A percentile compares a stretch with the other conserved stretches of the same genome.
phyloP scores from a whole-genome alignment of 2,113 vertebrate species.

The Triplophysa siluroides region DNA sequence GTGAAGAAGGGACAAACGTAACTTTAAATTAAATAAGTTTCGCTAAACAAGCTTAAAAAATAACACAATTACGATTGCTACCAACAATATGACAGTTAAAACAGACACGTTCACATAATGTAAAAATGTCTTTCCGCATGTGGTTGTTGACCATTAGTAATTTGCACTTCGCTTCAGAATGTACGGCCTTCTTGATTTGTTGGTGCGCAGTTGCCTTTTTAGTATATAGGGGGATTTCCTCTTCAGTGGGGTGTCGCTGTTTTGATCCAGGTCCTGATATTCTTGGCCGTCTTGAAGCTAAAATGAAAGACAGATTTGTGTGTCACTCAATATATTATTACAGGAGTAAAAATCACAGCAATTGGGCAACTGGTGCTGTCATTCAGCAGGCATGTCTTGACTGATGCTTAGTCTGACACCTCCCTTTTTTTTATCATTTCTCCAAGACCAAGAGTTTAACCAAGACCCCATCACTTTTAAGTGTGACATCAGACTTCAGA shows the following conservation, averaged over 20 bases:
- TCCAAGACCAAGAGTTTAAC: background rate
- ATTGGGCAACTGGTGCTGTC: background rate
- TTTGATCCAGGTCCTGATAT: slow-evolving; percentile 76
- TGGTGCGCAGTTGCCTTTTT: slow-evolving; percentile 85
- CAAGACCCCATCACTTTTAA: background rate
- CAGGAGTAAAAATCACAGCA: slow-evolving; percentile 1
- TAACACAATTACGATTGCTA: background rate
- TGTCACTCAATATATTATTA: background rate
- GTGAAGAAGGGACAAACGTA: slow-evolving; percentile 46
- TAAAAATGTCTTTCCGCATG: slow-evolving; percentile 48
- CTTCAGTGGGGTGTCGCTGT: slow-evolving; percentile 82
- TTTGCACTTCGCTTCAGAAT: slow-evolving; percentile 88
- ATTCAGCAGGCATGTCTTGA: background rate
- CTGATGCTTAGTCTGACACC: background rate
- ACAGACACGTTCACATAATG: slow-evolving; percentile 78
- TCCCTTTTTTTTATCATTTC: slow-evolving; percentile 1
- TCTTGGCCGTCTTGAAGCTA: slow-evolving; percentile 80
- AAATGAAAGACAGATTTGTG: slow-evolving; percentile 18
- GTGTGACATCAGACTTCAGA: no score
- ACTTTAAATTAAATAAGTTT: slow-evolving; percentile 19
- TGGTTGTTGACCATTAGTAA: slow-evolving; percentile 78
- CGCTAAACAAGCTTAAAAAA: slow-evolving; percentile 30
- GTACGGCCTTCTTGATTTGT: slow-evolving; percentile 92
- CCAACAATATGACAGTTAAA: slow-evolving; percentile 46
- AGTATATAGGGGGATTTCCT: slow-evolving; percentile 96